Conservation (phyloP, 1,140 invertebrate species). For the Rhyzopertha dominica region DNA sequence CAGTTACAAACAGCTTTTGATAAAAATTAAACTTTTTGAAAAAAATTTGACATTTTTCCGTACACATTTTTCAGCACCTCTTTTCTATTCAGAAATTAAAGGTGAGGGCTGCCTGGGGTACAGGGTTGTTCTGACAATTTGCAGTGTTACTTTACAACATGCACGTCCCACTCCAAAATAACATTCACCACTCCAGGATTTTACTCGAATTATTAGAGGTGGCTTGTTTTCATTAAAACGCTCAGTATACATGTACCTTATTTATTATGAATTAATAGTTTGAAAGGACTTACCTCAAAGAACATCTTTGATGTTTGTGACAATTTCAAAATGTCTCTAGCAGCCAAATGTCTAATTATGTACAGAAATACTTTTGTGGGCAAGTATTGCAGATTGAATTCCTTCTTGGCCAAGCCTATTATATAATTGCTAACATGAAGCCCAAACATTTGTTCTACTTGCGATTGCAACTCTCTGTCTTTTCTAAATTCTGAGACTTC, state of each 20-base stretch:
- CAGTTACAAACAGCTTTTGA: too few relatives aligned
- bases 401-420: constrained; percentile 10
- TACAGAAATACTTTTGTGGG: constrained; percentile 18
- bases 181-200: too few relatives aligned
- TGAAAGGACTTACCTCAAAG: constrained; percentile 35
- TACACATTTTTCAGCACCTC: too few relatives aligned
- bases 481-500: constrained; percentile 36
- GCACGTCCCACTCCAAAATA: too few relatives aligned
- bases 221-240: too few relatives aligned
- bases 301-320: constrained; percentile 34
- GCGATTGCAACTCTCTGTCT: constrained; percentile 36
- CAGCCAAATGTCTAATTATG: constrained; percentile 32
- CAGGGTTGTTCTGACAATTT: too few relatives aligned
- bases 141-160: too few relatives aligned
- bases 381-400: constrained; percentile 15
- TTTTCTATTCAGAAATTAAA: too few relatives aligned
- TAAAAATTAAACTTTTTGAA: too few relatives aligned
- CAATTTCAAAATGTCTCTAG: constrained; percentile 40
- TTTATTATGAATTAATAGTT: neutral
- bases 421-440: constrained; percentile 17
- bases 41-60: too few relatives aligned
- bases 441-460: constrained; percentile 42
- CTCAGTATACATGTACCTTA: neutral
- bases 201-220: too few relatives aligned
- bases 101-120: too few relatives aligned